Conservation (phyloP, 2,888 invertebrate genomes). For the Megalurothrips usitatus region DNA sequence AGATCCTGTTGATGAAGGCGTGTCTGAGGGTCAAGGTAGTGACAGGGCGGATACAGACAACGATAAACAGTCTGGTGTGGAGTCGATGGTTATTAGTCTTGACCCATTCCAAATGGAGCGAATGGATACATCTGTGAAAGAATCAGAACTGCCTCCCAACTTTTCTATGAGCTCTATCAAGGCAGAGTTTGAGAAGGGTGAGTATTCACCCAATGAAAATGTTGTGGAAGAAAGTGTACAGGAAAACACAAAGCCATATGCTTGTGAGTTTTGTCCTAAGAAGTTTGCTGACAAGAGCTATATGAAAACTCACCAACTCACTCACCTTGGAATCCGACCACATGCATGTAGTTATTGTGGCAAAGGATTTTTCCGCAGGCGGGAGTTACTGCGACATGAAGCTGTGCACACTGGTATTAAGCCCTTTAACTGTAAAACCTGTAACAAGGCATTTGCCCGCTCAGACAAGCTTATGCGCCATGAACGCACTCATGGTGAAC, state of each 20-base stretch:
- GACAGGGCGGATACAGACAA: not conserved
- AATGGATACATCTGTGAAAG: not conserved
- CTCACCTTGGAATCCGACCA: constrained; percentile 29
- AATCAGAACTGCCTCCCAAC: not conserved
- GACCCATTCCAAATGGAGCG: constrained; percentile 15
- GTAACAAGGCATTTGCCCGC: constrained; percentile 30
- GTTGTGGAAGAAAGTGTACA: not conserved
- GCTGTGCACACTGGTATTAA: constrained; percentile 32
- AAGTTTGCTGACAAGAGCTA: constrained; percentile 27
- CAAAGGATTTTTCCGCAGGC: constrained; percentile 30
- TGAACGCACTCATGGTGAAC: constrained; percentile 29
- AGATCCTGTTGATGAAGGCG: not conserved
- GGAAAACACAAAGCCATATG: constrained; percentile 20
- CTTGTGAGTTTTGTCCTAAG: constrained; percentile 31
- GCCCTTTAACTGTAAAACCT: constrained; percentile 30
- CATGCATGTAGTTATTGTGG: constrained; percentile 31
- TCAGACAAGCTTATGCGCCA: constrained; percentile 32
- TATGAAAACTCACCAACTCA: constrained; percentile 28
- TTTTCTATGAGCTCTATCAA: not conserved
- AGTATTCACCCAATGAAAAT: constrained; percentile 1
- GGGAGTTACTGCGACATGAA: constrained; percentile 31
- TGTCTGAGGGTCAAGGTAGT: not conserved
- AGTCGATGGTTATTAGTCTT: not conserved
- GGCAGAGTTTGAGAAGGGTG: not conserved
- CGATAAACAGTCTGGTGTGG: not conserved